These are phyloP conservation scores for Myopa tessellatipennis DNA, from an alignment of 2,888 invertebrate genomes.

Conservation along the genomic window DNA sequence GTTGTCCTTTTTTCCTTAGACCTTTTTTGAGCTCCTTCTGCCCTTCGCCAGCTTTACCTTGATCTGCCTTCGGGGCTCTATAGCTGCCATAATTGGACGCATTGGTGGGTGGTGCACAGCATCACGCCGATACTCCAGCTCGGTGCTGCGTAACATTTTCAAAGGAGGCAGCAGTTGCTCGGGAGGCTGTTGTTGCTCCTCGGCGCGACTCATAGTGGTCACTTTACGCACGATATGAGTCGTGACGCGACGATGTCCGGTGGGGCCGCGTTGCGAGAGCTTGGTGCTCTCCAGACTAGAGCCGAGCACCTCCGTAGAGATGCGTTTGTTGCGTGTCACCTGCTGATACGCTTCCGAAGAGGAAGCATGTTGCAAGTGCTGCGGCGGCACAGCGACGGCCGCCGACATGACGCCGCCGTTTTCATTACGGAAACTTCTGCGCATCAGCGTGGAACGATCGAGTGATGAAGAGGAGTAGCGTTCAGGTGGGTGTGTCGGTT, in stretches of 20 bases:
- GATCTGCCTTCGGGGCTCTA: constrained; percentile 24
- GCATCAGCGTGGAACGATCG: constrained; percentile 66
- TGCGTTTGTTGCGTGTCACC: constrained; percentile 83
- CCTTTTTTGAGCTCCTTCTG: no score
- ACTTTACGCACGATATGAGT: constrained; percentile 89
- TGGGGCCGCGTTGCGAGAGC: constrained; percentile 82
- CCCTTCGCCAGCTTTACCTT: background rate
- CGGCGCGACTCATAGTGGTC: constrained; percentile 87
- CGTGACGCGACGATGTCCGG: constrained; percentile 84
- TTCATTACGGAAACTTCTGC: constrained; percentile 42
- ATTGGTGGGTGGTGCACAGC: constrained; percentile 60
- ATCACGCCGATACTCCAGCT: constrained; percentile 68
- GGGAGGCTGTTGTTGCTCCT: constrained; percentile 76
- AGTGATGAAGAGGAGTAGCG: constrained; percentile 69
- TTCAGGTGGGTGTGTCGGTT: constrained; percentile 53
- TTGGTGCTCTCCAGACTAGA: constrained; percentile 87
- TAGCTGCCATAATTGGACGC: constrained; percentile 16
- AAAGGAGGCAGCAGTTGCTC: constrained; percentile 73
- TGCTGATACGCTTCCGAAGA: constrained; percentile 72
- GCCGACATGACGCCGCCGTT: background rate
- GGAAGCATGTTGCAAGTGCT: constrained; percentile 53
- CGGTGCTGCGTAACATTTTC: constrained; percentile 71
- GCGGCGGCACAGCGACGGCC: constrained; percentile 53
- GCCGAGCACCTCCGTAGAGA: constrained; percentile 87
- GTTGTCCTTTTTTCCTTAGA: no score